Evolutionary conservation across 2,113 vertebrate species (phyloP), one percentile per base, ranked within the genome.

Genomic region (Marmota flaviventris): DNA sequence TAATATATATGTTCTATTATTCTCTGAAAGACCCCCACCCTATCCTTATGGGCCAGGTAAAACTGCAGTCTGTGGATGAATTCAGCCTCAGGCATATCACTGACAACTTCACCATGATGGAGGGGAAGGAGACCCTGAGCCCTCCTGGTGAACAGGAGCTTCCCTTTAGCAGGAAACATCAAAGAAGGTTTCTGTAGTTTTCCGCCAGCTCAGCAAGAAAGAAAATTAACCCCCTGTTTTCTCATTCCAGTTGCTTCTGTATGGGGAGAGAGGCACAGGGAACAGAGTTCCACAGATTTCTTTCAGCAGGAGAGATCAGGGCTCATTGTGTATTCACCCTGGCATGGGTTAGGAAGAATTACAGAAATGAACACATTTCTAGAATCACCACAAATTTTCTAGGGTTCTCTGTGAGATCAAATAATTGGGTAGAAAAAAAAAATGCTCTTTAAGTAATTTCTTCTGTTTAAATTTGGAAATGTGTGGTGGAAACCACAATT

Each of bases 131-230:
- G 70, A 97, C 39, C 85, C 58, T 39, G 61, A 75, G 45, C 65
- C 22, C 18, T 95, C 25, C 81, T 65, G 53, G 42, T 65, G 89
- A 89, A 63, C 42, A 84, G 58, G 79, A 93, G 87, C 65, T 96
- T 83, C 89, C 91, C 86, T 98, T 97, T 93, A 92, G 79, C 58
- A 34, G 63, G 77, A 95, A 90, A 94, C 89, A 94, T 96, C 70
- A 97, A 97, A 96, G 94, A 58, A 93, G 73, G 81, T 94, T 96
- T 94, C 93, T 83, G 61, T 89, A 97, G 96, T 96, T 96, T 81
- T 27, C 89, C 89, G 92, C 96, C 72, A 97, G 92, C 91, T 97
- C 97, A 98, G 94, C 97, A 96, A 96, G 94, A 97, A 90, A 93
- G 75, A 91, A 96, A 96, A 92, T 97, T 97, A 98, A 98, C 97